Percentiles rank a stretch among this genome's conserved stretches.
These are phyloP conservation scores for Eumeta japonica DNA, from an alignment of 1,140 invertebrate species.

Conservation along the genomic window DNA sequence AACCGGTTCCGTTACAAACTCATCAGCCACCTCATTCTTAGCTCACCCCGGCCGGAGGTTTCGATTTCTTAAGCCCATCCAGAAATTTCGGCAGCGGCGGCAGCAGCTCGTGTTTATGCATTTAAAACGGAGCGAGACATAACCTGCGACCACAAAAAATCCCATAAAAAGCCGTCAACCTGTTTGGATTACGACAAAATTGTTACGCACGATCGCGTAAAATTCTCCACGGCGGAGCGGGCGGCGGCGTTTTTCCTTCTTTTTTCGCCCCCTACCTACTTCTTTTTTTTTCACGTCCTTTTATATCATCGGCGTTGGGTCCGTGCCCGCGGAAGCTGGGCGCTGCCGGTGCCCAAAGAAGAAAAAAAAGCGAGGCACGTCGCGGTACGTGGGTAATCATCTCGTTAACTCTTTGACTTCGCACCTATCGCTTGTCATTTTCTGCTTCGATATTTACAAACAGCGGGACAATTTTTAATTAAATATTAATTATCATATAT, in stretches of 20 bases:
- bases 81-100: too few species aligned
- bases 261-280: slow-evolving; percentile 5
- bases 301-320: slow-evolving; percentile 3
- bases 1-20: too few species aligned
- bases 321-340: slow-evolving; percentile 3
- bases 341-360: slow-evolving; percentile 9
- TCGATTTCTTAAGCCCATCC: too few species aligned
- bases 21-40: too few species aligned
- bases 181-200: slow-evolving; percentile 18
- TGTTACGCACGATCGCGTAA: slow-evolving; percentile 23
- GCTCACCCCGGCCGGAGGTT: too few species aligned
- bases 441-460: too few species aligned
- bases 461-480: too few species aligned
- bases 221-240: slow-evolving; percentile 29
- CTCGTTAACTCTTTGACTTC: slow-evolving; percentile 41
- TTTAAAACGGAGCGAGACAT: too few species aligned
- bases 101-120: too few species aligned
- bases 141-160: background rate
- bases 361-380: slow-evolving; percentile 23
- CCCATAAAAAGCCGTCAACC: slow-evolving; percentile 23
- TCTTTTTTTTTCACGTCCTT: slow-evolving; percentile 7
- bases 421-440: too few species aligned
- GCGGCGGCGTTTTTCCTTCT: slow-evolving; percentile 11
- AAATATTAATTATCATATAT: too few species aligned
- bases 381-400: slow-evolving; percentile 36